Percentiles rank a stretch among this genome's conserved stretches.
phyloP scores from a whole-genome alignment of 2,888 invertebrate species.

The Gastracanthus pulcherrimus region DNA sequence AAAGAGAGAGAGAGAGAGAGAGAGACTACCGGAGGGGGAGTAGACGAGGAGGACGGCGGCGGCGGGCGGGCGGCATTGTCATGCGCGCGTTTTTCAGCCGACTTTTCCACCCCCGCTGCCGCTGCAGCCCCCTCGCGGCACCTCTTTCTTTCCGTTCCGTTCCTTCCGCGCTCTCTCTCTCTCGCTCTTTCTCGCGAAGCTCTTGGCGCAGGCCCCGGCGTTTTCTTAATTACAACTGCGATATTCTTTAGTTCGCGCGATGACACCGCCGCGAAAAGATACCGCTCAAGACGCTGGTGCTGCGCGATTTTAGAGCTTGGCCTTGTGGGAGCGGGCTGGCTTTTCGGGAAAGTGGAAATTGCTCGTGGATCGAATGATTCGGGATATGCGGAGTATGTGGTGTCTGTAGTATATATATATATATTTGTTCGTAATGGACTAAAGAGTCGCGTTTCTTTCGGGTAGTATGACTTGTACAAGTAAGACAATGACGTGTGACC shows the following conservation, averaged over 20 bases:
- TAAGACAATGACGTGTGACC: background rate
- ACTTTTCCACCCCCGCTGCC: constrained; percentile 73
- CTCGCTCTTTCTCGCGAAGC: constrained; percentile 4
- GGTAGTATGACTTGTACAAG: too few relatives aligned
- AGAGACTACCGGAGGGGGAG: too few relatives aligned
- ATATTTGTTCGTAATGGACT: background rate
- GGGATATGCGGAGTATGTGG: too few relatives aligned
- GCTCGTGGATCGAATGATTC: too few relatives aligned
- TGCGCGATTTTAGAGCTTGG: too few relatives aligned
- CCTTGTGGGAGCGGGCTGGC: background rate
- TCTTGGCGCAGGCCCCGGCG: constrained; percentile 60
- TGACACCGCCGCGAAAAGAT: constrained; percentile 75
- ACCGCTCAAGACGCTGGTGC: too few relatives aligned
- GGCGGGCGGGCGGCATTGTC: constrained; percentile 72
- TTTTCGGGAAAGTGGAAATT: too few relatives aligned
- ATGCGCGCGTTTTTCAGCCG: constrained; percentile 76
- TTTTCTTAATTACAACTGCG: constrained; percentile 77
- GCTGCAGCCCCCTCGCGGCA: constrained; percentile 71
- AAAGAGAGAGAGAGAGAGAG: background rate
- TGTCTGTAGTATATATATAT: too few relatives aligned
- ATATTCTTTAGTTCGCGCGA: constrained; percentile 77
- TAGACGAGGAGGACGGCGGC: too few relatives aligned
- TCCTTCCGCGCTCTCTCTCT: constrained; percentile 54
- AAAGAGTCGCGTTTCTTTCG: background rate
- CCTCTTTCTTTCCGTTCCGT: constrained; percentile 58